Evolutionary conservation across 2,797 vertebrate genomes (phyloP).

Genomic region (Muscicapa comitata): DNA sequence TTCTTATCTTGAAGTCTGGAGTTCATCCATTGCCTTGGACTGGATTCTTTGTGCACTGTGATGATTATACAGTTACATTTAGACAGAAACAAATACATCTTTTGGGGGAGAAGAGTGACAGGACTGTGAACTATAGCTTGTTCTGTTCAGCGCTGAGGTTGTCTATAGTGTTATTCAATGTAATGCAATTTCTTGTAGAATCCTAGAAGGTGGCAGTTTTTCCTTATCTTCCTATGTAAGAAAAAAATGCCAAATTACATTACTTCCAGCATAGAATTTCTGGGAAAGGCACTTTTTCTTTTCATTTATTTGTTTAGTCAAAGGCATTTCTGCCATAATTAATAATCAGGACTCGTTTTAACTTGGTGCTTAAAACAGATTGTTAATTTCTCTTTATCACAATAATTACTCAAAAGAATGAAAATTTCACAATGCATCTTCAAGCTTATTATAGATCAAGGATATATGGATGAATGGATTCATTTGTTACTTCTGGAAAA

Average conservation of each 20-base stretch:
- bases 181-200: neutral
- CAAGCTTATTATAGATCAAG: neutral
- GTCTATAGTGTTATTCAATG: neutral
- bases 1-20: neutral
- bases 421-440: neutral
- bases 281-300: neutral
- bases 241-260: neutral
- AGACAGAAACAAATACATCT: neutral
- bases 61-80: neutral
- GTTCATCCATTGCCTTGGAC: neutral
- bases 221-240: neutral
- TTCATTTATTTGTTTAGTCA: neutral
- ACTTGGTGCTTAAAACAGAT: neutral
- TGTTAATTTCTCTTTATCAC: neutral
- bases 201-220: neutral
- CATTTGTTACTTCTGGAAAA: neutral
- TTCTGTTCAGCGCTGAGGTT: neutral
- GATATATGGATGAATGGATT: rapidly evolving
- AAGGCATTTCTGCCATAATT: neutral
- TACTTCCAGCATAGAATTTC: neutral
- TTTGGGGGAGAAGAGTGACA: neutral
- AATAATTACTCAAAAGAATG: neutral
- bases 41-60: neutral
- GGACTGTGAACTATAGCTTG: neutral
- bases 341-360: neutral